Conservation (phyloP, 2,797 vertebrate species). For the Octomys mimax region DNA sequence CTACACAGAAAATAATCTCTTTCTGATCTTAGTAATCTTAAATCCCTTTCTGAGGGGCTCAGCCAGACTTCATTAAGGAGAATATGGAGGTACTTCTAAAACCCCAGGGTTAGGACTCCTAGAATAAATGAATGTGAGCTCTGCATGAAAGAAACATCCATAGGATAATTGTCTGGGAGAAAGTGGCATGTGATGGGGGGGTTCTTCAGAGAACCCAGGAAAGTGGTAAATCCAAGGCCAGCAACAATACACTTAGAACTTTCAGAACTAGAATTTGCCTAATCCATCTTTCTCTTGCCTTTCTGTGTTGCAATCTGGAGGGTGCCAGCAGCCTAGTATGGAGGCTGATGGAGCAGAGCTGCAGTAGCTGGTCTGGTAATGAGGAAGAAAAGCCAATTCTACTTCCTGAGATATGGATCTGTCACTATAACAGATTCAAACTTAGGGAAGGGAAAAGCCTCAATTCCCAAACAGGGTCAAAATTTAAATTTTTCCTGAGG, state of each 20-base stretch:
- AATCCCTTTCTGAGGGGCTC: background rate
- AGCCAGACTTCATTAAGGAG: background rate
- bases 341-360: background rate
- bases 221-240: background rate
- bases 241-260: background rate
- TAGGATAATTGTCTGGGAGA: background rate
- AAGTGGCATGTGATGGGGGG: rapidly evolving
- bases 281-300: background rate
- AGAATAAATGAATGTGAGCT: background rate
- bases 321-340: background rate
- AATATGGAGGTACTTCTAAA: background rate
- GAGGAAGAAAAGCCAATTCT: background rate
- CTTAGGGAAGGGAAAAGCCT: background rate
- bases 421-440: background rate
- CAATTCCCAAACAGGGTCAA: background rate
- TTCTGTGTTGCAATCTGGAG: background rate
- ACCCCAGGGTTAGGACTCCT: background rate
- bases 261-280: too few relatives aligned
- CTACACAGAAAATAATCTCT: background rate
- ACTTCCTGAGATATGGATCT: background rate
- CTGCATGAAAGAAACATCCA: background rate
- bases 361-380: background rate
- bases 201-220: background rate
- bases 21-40: background rate
- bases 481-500: background rate